A percentile compares a stretch with the other conserved stretches of the same genome.
Conservation (phyloP, 2,113 vertebrate species). For the Plestiodon gilberti region DNA sequence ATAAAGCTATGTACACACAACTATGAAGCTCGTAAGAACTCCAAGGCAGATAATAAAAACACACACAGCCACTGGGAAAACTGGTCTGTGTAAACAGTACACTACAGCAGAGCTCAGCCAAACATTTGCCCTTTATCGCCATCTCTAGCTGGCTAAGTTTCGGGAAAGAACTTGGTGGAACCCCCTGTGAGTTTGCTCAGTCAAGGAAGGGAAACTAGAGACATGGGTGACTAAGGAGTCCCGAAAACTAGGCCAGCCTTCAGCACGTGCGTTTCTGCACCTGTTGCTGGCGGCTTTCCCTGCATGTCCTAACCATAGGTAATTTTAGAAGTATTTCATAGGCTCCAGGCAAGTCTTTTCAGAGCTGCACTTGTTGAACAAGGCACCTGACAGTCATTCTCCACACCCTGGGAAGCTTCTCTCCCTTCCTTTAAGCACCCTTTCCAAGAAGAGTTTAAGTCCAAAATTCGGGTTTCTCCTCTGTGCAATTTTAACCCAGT, state of each 20-base stretch:
- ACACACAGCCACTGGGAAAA: background rate
- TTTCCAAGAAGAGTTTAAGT: background rate
- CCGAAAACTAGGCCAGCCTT: slow-evolving; percentile 4
- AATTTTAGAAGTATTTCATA: background rate
- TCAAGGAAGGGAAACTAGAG: slow-evolving; percentile 9
- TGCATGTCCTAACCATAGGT: background rate
- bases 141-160: background rate
- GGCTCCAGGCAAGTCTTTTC: background rate
- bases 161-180: background rate
- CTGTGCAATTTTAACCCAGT: background rate
- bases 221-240: background rate
- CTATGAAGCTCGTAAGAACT: background rate
- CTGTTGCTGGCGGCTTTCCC: slow-evolving; percentile 5
- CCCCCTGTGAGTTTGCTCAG: background rate
- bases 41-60: background rate
- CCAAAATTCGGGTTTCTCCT: background rate
- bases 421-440: background rate
- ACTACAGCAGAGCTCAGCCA: background rate
- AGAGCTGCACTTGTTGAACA: background rate
- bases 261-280: background rate
- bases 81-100: background rate
- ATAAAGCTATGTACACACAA: no score
- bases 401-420: background rate
- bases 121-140: background rate
- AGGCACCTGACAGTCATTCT: background rate